A percentile compares a stretch with the other conserved stretches of the same genome.
These are phyloP conservation scores for Zaprionus lineosus DNA, from an alignment of 2,888 invertebrate species.

Conservation along the genomic window DNA sequence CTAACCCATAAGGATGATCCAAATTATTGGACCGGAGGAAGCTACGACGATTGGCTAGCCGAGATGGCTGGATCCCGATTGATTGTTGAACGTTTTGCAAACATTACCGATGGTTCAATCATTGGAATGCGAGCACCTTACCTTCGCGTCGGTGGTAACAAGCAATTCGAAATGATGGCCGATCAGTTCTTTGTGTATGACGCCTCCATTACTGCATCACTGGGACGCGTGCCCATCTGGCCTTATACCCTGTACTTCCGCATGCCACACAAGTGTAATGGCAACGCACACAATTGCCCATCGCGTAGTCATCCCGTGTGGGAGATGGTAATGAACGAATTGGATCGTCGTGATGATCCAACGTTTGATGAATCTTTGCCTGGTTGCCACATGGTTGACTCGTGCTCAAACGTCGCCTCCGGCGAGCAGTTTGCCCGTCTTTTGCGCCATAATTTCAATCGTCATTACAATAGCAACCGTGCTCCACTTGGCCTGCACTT, in stretches of 20 bases:
- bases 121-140: conserved; percentile 95
- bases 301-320: conserved; percentile 95
- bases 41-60: conserved; percentile 95
- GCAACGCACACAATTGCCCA: conserved; percentile 96
- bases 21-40: conserved; percentile 93
- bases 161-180: conserved; percentile 98
- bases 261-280: conserved; percentile 97
- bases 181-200: conserved; percentile 97
- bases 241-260: conserved; percentile 98
- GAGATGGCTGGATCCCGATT: conserved; percentile 96
- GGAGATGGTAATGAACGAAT: conserved; percentile 98
- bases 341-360: conserved; percentile 96
- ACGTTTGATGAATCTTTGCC: conserved; percentile 96
- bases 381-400: conserved; percentile 97
- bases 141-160: conserved; percentile 95
- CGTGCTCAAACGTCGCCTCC: conserved; percentile 95
- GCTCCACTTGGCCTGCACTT: conserved; percentile 96
- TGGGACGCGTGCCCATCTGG: conserved; percentile 96
- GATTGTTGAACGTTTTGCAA: conserved; percentile 94
- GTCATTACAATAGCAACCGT: conserved; percentile 95
- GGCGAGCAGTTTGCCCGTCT: conserved; percentile 95
- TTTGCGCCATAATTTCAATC: conserved; percentile 96
- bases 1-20: conserved; percentile 96
- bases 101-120: conserved; percentile 95
- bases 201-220: conserved; percentile 95